Percentiles rank a stretch among this genome's conserved stretches.
phyloP scores from a whole-genome alignment of 2,113 vertebrate species.

The Oreochromis aureus region DNA sequence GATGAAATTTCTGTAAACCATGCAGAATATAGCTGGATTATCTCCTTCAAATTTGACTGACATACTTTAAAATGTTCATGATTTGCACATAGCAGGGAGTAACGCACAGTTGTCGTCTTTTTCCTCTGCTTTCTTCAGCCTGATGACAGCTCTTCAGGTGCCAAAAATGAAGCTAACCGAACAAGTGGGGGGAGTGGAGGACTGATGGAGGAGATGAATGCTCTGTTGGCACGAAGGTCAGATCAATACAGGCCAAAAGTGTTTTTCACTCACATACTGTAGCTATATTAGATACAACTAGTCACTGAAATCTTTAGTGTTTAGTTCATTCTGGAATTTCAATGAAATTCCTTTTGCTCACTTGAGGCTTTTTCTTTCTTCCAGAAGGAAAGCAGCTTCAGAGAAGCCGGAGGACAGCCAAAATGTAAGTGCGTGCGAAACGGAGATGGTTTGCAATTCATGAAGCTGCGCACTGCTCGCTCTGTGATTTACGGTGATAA shows the following conservation, averaged over 20 bases:
- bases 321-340: background rate
- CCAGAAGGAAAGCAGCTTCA: slow-evolving; percentile 93
- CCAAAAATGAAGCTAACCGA: slow-evolving; percentile 90
- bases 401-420: slow-evolving; percentile 92
- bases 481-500: background rate
- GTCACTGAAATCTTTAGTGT: background rate
- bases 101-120: fast-evolving
- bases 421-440: slow-evolving; percentile 77
- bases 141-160: slow-evolving; percentile 79
- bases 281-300: background rate
- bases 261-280: background rate
- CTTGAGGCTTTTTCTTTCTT: slow-evolving; percentile 34
- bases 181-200: slow-evolving; percentile 90
- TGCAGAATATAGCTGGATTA: background rate
- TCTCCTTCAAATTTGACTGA: background rate
- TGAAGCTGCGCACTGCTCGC: fast-evolving
- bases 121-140: slow-evolving; percentile 63
- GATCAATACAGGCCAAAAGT: background rate
- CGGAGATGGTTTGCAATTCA: background rate
- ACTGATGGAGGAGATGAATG: slow-evolving; percentile 99
- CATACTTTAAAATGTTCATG: background rate
- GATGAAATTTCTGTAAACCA: background rate
- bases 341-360: slow-evolving; percentile 3
- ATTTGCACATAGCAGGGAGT: background rate
- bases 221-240: slow-evolving; percentile 93